phyloP scores from a whole-genome alignment of 2,113 vertebrate species.

The Chunga burmeisteri region DNA sequence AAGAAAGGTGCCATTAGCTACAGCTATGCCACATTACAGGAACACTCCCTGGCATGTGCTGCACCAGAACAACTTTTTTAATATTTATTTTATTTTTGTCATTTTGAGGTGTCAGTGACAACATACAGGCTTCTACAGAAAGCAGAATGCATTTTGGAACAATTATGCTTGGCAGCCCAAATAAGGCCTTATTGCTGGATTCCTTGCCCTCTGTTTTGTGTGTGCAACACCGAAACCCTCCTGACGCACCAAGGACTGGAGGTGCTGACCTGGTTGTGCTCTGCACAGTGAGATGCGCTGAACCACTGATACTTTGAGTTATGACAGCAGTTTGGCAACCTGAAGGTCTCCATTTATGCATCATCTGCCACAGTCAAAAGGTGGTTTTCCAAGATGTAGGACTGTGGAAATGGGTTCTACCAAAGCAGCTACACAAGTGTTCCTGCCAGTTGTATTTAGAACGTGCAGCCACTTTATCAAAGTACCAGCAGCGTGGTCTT shows the following conservation, averaged over 20 bases:
- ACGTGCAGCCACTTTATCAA: not conserved
- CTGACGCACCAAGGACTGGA: not conserved
- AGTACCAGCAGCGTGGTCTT: not conserved
- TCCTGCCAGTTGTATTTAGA: not conserved
- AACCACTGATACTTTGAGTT: not conserved
- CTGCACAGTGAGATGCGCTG: not conserved
- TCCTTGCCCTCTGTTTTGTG: too few species aligned
- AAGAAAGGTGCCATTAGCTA: not conserved
- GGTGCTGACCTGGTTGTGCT: not conserved
- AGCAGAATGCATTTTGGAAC: not conserved
- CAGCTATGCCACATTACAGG: not conserved
- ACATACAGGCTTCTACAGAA: not conserved
- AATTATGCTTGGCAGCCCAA: fast-evolving
- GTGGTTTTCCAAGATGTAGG: not conserved
- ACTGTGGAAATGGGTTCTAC: not conserved
- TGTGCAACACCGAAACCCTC: not conserved
- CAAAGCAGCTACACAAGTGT: not conserved
- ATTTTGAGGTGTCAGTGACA: not conserved
- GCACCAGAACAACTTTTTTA: not conserved
- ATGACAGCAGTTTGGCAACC: not conserved
- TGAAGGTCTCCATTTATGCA: not conserved
- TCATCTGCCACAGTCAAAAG: not conserved
- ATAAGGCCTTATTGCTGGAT: not conserved
- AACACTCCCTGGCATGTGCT: not conserved
- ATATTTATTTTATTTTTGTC: not conserved